A percentile compares a stretch with the other conserved stretches of the same genome.
phyloP scores from a whole-genome alignment of 2,797 vertebrate species.

The Brachyrhaphis roseni region DNA sequence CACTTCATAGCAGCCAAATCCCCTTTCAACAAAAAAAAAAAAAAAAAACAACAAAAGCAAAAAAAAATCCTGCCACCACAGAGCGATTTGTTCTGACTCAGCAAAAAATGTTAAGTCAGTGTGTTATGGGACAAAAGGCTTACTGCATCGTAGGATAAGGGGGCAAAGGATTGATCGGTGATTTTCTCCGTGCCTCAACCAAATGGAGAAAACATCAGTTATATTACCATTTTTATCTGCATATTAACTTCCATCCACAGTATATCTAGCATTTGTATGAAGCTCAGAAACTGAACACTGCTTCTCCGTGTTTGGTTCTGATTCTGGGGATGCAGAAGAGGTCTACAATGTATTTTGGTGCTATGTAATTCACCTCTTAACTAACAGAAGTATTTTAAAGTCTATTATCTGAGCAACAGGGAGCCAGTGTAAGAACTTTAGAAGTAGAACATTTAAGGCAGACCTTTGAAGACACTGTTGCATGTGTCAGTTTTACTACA shows the following conservation, averaged over 20 bases:
- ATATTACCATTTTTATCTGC: background rate
- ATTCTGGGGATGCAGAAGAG: too few species aligned
- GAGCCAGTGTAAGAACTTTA: too few species aligned
- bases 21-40: slow-evolving; percentile 46
- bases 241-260: background rate
- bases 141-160: background rate
- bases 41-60: background rate
- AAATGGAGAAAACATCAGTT: background rate
- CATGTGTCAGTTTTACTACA: too few species aligned
- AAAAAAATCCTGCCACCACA: slow-evolving; percentile 39
- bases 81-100: slow-evolving; percentile 44
- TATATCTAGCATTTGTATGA: background rate
- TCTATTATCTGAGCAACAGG: too few species aligned
- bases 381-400: too few species aligned
- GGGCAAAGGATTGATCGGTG: background rate
- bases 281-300: too few species aligned
- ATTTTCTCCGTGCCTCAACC: background rate
- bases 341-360: too few species aligned
- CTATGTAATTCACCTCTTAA: too few species aligned
- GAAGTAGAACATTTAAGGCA: too few species aligned
- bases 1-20: slow-evolving; percentile 75
- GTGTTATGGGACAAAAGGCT: slow-evolving; percentile 28
- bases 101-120: slow-evolving; percentile 64
- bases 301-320: too few species aligned
- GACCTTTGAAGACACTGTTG: too few species aligned